These are phyloP conservation scores for Abscondita cerata DNA, from an alignment of 2,888 invertebrate genomes.

Conservation along the genomic window DNA sequence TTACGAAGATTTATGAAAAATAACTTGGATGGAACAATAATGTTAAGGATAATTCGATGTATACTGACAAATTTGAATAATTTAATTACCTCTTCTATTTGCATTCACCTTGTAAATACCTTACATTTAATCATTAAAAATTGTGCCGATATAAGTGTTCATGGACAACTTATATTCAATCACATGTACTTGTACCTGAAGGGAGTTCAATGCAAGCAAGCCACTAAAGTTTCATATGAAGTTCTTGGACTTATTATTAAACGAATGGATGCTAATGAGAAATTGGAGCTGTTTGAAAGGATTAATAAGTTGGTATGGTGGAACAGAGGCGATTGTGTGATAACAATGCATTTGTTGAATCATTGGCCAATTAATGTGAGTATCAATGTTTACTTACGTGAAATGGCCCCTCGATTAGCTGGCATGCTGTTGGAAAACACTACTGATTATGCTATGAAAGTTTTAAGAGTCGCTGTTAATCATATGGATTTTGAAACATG, in stretches of 20 bases:
- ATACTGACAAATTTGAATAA: background rate
- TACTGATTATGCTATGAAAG: background rate
- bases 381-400: background rate
- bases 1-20: background rate
- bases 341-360: background rate
- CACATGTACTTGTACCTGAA: background rate
- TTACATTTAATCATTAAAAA: background rate
- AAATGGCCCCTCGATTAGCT: background rate
- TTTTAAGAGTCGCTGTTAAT: background rate
- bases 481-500: background rate
- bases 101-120: background rate
- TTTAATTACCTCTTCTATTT: background rate
- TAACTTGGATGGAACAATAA: background rate
- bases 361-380: background rate
- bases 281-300: background rate
- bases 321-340: background rate
- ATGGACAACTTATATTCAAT: background rate
- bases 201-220: background rate
- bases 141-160: background rate
- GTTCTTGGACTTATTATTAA: background rate
- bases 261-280: background rate
- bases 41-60: background rate
- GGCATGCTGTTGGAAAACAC: slow-evolving; percentile 2
- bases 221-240: background rate
- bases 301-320: background rate